phyloP scores from a whole-genome alignment of 2,113 vertebrate genomes.

The Pygoscelis adeliae region DNA sequence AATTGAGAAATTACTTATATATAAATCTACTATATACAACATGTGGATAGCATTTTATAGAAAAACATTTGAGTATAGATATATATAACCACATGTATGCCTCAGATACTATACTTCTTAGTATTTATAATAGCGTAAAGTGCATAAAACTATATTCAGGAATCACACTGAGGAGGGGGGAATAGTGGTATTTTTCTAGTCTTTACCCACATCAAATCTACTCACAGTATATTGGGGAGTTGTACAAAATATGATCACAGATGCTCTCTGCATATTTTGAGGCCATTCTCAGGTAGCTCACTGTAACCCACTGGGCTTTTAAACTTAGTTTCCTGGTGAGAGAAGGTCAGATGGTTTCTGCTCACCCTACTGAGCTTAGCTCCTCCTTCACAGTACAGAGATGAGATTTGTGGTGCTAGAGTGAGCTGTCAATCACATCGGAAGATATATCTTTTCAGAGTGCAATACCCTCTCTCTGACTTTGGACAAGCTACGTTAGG shows the following conservation, averaged over 20 bases:
- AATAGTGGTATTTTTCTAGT: not conserved
- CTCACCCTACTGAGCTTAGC: not conserved
- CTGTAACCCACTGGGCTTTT: not conserved
- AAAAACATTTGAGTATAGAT: not conserved
- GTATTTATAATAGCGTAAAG: not conserved
- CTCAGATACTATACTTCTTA: not conserved
- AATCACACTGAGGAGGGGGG: not conserved
- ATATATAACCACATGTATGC: not conserved
- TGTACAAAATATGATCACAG: not conserved
- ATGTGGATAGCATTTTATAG: not conserved
- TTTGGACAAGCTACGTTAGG: not conserved
- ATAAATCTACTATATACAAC: not conserved
- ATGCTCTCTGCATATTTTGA: not conserved
- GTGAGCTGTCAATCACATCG: not conserved
- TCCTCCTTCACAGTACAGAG: not conserved
- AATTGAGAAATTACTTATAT: constrained; percentile 12
- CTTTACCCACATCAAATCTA: not conserved
- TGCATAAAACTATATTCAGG: not conserved
- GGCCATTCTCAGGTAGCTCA: not conserved
- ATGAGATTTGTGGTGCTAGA: not conserved
- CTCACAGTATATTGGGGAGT: not conserved
- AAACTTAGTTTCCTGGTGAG: not conserved
- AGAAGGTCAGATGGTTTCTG: not conserved
- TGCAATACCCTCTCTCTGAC: not conserved
- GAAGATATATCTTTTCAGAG: not conserved